Conservation (phyloP, 2,113 vertebrate species). For the Salvelinus alpinus region DNA sequence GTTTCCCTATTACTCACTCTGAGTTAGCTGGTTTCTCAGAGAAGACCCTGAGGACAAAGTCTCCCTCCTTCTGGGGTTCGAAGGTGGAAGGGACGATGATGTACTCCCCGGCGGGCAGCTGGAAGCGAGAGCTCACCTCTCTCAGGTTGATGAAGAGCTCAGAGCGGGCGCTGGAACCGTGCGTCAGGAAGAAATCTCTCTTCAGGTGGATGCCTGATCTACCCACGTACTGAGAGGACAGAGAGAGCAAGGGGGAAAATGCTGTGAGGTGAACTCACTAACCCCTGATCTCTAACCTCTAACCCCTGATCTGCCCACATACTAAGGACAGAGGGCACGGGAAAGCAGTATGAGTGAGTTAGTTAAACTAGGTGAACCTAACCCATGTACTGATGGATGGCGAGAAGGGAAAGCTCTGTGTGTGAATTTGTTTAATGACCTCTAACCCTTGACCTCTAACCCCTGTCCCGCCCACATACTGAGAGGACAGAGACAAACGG, state of each 20-base stretch:
- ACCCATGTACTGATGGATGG: no score
- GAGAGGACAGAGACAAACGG: no score
- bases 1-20: conserved; percentile 73
- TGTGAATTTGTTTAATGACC: no score
- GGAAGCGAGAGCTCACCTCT: conserved; percentile 87
- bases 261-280: no score
- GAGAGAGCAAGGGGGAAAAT: neutral
- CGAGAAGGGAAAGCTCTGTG: no score
- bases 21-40: conserved; percentile 86
- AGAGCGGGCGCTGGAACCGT: conserved; percentile 85
- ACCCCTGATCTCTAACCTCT: no score
- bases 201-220: conserved; percentile 82
- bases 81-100: conserved; percentile 94
- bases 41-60: conserved; percentile 91
- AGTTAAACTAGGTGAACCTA: no score
- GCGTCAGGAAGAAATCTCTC: conserved; percentile 86
- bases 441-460: no score
- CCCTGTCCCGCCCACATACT: no score
- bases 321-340: no score
- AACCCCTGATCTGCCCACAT: no score
- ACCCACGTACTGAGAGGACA: conserved; percentile 73
- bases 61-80: conserved; percentile 85
- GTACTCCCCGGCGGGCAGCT: conserved; percentile 86
- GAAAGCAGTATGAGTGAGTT: no score
- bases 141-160: conserved; percentile 94